Conservation (phyloP, 1,140 invertebrate species). For the Odontomachus brunneus region DNA sequence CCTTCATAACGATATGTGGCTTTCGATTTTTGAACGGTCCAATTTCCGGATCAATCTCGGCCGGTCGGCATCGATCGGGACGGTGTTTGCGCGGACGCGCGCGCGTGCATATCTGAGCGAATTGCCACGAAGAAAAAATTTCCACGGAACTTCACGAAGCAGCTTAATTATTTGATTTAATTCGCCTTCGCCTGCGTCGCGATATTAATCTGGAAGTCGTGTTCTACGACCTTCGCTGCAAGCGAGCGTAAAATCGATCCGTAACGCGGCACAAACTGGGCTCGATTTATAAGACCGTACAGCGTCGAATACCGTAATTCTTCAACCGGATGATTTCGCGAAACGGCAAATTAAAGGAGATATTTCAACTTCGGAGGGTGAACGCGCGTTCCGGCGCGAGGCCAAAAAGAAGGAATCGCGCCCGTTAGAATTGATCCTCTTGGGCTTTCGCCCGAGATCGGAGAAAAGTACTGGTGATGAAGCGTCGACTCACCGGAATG, state of each 20-base stretch:
- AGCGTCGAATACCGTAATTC: neutral
- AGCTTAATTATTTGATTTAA: slow-evolving; percentile 12
- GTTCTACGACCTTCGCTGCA: neutral
- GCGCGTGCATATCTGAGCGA: too few species aligned
- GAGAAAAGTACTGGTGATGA: neutral
- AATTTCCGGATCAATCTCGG: neutral
- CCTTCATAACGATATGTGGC: neutral
- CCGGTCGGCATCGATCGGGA: neutral
- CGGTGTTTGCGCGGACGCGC: too few species aligned
- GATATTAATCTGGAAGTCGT: neutral
- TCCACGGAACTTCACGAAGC: neutral
- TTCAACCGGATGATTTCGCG: neutral
- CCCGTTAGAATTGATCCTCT: neutral
- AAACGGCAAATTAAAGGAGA: neutral
- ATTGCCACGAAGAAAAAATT: slow-evolving; percentile 8
- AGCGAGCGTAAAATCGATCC: slow-evolving; percentile 24
- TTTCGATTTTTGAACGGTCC: neutral
- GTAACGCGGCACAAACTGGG: neutral
- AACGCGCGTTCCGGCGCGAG: neutral
- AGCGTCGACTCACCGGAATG: slow-evolving; percentile 91
- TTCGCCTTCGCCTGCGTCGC: neutral
- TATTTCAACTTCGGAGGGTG: too few species aligned
- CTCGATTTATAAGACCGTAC: neutral
- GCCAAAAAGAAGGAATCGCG: neutral
- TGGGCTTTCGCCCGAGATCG: neutral